A percentile compares a stretch with the other conserved stretches of the same genome.
These are phyloP conservation scores for Catharus minimus DNA, from an alignment of 2,113 vertebrate species.

Conservation along the genomic window DNA sequence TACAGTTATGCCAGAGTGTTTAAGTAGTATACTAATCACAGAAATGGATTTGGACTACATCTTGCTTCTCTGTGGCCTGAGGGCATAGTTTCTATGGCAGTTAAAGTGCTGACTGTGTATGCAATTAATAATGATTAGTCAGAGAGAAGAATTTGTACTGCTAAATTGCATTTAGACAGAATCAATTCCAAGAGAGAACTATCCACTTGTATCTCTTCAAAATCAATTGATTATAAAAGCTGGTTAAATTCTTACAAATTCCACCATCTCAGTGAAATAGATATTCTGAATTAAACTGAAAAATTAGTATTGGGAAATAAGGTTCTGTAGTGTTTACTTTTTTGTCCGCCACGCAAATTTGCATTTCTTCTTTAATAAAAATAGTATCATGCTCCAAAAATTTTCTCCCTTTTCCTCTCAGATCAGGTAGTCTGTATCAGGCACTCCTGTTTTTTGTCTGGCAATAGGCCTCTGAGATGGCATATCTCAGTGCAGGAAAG, in stretches of 20 bases:
- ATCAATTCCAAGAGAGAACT: not conserved
- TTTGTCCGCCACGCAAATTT: not conserved
- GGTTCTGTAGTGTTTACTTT: not conserved
- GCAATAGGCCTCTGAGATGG: not conserved
- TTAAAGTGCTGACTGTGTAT: not conserved
- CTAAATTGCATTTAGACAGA: not conserved
- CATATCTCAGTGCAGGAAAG: not conserved
- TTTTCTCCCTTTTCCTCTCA: not conserved
- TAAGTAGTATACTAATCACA: not conserved
- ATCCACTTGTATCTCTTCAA: not conserved
- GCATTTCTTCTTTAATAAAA: not conserved
- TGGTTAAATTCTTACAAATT: not conserved
- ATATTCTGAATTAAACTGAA: not conserved
- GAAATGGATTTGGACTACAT: not conserved
- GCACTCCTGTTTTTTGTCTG: not conserved
- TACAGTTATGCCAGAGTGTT: not conserved
- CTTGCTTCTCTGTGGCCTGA: not conserved
- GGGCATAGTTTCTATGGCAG: not conserved
- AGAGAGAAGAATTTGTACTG: not conserved
- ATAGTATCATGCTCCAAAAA: not conserved
- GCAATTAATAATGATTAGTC: not conserved
- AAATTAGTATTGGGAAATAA: not conserved
- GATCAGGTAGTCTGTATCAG: not conserved
- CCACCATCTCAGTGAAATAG: not conserved
- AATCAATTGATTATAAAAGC: not conserved